phyloP scores from a whole-genome alignment of 2,888 invertebrate genomes.

The Drosophila meridiana region DNA sequence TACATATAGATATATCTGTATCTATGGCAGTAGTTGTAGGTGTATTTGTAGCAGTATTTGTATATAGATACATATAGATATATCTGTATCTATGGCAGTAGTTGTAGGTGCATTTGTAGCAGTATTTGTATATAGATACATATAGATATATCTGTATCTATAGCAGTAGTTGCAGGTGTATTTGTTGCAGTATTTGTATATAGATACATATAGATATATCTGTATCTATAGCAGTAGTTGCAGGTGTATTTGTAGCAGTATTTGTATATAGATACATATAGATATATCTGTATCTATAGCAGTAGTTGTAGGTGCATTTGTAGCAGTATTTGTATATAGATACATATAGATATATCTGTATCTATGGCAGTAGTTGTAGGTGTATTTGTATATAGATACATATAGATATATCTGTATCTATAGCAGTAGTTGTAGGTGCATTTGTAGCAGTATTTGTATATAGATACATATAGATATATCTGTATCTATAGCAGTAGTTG shows the following conservation, averaged over 20 bases:
- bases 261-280: too few relatives aligned
- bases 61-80: neutral
- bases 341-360: slow-evolving; percentile 4
- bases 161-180: neutral
- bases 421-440: neutral
- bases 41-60: too few relatives aligned
- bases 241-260: too few relatives aligned
- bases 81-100: neutral
- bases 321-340: too few relatives aligned
- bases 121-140: neutral
- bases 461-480: neutral
- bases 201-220: neutral
- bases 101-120: too few relatives aligned
- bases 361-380: neutral
- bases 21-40: too few relatives aligned
- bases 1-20: too few relatives aligned
- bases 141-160: slow-evolving; percentile 5
- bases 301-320: too few relatives aligned
- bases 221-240: neutral
- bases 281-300: too few relatives aligned
- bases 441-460: too few relatives aligned
- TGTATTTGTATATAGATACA: neutral
- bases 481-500: neutral
- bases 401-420: neutral
- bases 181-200: neutral